A percentile compares a stretch with the other conserved stretches of the same genome.
Conservation (phyloP, 2,797 vertebrate genomes). For the Ceryle rudis region DNA sequence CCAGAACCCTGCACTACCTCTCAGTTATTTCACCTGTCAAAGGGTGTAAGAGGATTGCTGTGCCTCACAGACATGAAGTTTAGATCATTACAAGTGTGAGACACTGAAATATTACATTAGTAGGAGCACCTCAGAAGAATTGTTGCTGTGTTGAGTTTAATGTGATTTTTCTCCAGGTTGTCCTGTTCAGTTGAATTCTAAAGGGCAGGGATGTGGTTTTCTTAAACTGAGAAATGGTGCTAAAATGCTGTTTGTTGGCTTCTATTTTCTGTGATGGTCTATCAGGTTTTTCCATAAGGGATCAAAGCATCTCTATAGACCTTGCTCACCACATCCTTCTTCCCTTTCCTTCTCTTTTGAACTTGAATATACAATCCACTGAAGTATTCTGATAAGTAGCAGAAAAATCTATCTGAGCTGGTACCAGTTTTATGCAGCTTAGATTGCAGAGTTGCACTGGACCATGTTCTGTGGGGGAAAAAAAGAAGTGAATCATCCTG, state of each 20-base stretch:
- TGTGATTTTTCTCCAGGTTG: constrained; percentile 2
- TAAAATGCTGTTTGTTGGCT: not conserved
- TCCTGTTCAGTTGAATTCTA: not conserved
- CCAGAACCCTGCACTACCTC: not conserved
- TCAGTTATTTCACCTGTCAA: not conserved
- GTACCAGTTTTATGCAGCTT: not conserved
- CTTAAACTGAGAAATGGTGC: not conserved
- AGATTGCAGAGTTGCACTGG: not conserved
- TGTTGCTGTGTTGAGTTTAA: constrained; percentile 28
- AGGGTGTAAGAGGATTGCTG: not conserved
- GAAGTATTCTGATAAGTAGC: not conserved
- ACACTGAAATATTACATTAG: not conserved
- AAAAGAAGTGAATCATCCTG: not conserved
- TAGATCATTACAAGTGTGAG: not conserved
- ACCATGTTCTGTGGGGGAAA: not conserved
- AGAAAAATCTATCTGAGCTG: not conserved
- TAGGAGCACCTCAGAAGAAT: not conserved
- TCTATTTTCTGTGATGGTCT: not conserved
- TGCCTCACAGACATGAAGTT: not conserved
- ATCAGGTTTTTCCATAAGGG: not conserved
- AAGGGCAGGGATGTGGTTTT: not conserved
- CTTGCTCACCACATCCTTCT: not conserved
- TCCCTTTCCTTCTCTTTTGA: not conserved
- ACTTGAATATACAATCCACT: not conserved
- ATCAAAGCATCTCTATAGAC: not conserved